A percentile compares a stretch with the other conserved stretches of the same genome.
phyloP scores from a whole-genome alignment of 2,888 invertebrate genomes.

The Chloroclystis v-ata region DNA sequence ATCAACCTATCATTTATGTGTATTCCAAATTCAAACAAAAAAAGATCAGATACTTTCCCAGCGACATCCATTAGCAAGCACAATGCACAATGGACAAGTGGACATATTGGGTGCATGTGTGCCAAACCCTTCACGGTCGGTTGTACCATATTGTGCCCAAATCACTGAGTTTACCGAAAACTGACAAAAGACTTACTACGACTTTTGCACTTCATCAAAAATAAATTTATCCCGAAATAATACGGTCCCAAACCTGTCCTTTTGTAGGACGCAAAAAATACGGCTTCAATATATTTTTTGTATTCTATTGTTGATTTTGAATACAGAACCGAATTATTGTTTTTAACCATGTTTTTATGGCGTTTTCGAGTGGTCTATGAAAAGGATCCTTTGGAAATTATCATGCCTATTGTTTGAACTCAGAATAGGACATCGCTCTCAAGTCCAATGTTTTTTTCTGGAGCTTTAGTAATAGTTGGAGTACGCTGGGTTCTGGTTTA shows the following conservation, averaged over 20 bases:
- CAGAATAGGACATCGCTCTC: constrained; percentile 33
- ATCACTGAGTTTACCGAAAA: constrained; percentile 56
- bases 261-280: constrained; percentile 50
- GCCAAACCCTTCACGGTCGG: constrained; percentile 60
- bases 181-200: constrained; percentile 54
- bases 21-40: constrained; percentile 25
- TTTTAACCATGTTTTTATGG: constrained; percentile 52
- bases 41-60: constrained; percentile 44
- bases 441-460: constrained; percentile 30
- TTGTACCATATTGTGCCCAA: constrained; percentile 57
- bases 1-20: constrained; percentile 28
- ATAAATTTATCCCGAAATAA: constrained; percentile 68
- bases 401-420: constrained; percentile 38
- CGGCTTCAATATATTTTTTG: constrained; percentile 34
- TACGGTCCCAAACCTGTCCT: constrained; percentile 58
- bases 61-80: constrained; percentile 55
- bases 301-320: constrained; percentile 47
- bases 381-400: constrained; percentile 45
- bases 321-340: constrained; percentile 64
- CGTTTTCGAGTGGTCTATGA: constrained; percentile 54
- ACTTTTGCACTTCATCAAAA: constrained; percentile 78
- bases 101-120: constrained; percentile 72
- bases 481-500: not conserved
- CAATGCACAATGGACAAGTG: constrained; percentile 50
- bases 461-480: constrained; percentile 8